These are phyloP conservation scores for Pseudomyrmex flavicornis DNA, from an alignment of 1,140 invertebrate genomes.

Conservation along the genomic window DNA sequence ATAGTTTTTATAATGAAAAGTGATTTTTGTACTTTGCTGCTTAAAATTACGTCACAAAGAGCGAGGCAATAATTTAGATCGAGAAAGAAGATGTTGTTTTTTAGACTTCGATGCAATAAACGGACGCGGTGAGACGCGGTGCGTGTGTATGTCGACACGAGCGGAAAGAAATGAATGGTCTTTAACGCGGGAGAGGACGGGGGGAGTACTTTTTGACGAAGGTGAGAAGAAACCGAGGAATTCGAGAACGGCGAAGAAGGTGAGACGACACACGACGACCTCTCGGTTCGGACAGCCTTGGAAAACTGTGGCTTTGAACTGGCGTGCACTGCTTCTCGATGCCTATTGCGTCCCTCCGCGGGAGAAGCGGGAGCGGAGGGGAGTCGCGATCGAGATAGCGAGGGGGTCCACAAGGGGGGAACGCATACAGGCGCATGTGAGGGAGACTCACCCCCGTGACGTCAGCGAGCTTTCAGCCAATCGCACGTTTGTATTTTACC, in stretches of 20 bases:
- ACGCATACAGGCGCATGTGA: slow-evolving; percentile 66
- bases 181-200: not conserved
- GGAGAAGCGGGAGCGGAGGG: not conserved
- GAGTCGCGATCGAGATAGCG: slow-evolving; percentile 40
- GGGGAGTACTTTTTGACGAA: too few relatives aligned
- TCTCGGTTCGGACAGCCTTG: slow-evolving; percentile 82
- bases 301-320: slow-evolving; percentile 85
- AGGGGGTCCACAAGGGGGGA: slow-evolving; percentile 64
- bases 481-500: slow-evolving; percentile 76
- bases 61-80: not conserved
- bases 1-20: too few relatives aligned
- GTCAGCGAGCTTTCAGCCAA: slow-evolving; percentile 81
- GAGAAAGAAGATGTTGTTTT: not conserved
- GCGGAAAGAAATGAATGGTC: not conserved
- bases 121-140: too few relatives aligned
- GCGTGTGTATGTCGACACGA: slow-evolving; percentile 17
- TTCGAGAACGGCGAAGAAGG: slow-evolving; percentile 46
- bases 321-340: slow-evolving; percentile 80
- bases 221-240: slow-evolving; percentile 4
- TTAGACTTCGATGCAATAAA: not conserved
- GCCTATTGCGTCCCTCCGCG: slow-evolving; percentile 75
- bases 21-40: too few relatives aligned
- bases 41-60: not conserved
- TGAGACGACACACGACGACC: slow-evolving; percentile 75
- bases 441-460: slow-evolving; percentile 76